These are phyloP conservation scores for Chiloscyllium punctatum DNA, from an alignment of 2,797 vertebrate genomes.

Conservation along the genomic window DNA sequence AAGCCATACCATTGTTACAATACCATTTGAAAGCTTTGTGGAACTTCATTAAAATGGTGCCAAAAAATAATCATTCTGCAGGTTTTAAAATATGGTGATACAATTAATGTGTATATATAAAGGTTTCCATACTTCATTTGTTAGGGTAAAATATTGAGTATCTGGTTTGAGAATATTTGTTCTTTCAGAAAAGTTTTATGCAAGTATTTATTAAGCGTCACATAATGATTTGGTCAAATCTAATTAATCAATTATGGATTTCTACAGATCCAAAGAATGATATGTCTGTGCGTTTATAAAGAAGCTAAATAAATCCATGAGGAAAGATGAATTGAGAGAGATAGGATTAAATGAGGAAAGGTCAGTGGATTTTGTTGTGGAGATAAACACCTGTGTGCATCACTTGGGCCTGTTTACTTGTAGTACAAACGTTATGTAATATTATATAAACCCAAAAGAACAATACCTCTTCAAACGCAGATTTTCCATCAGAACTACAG, in stretches of 20 bases:
- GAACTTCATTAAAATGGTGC: not conserved
- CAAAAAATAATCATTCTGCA: not conserved
- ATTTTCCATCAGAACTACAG: not conserved
- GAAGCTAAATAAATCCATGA: not conserved
- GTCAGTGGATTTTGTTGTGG: not conserved
- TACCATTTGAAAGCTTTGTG: not conserved
- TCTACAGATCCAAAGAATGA: not conserved
- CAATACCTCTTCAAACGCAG: not conserved
- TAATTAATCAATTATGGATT: not conserved
- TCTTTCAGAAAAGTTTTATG: not conserved
- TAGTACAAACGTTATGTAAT: not conserved
- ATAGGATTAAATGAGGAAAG: not conserved
- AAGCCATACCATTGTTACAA: not conserved
- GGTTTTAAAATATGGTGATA: not conserved
- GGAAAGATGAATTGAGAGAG: not conserved
- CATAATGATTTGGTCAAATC: not conserved
- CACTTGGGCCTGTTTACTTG: not conserved
- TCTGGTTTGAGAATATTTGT: not conserved
- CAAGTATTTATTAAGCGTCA: not conserved
- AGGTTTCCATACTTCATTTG: not conserved
- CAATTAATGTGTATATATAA: not conserved
- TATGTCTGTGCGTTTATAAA: not conserved
- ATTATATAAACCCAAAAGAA: not conserved
- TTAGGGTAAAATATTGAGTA: not conserved
- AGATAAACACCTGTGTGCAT: not conserved